These are phyloP conservation scores for Tenrec ecaudatus DNA, from an alignment of 2,113 vertebrate species.

Conservation along the genomic window DNA sequence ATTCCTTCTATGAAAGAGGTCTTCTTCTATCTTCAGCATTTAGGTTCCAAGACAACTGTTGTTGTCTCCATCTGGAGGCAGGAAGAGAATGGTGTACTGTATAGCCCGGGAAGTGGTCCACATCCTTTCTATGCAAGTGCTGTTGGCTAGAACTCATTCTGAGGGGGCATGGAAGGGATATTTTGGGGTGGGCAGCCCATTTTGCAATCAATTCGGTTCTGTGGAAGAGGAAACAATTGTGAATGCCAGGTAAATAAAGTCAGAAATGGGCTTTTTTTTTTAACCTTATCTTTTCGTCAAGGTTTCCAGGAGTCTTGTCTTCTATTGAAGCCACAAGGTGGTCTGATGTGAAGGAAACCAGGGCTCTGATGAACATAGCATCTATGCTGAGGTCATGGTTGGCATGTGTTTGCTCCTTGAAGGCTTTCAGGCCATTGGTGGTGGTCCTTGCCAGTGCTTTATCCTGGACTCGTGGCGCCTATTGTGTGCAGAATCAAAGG, in stretches of 20 bases:
- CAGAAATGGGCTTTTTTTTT: background rate
- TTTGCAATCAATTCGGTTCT: background rate
- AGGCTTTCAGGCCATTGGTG: conserved; percentile 12
- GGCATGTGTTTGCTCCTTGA: background rate
- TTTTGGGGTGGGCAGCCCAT: background rate
- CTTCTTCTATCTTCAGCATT: background rate
- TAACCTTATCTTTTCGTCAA: background rate
- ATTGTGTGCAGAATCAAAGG: background rate
- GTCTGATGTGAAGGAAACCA: background rate
- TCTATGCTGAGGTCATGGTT: background rate
- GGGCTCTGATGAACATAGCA: background rate
- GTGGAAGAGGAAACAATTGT: background rate
- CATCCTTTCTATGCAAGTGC: background rate
- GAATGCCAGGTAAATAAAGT: background rate
- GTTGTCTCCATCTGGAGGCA: background rate
- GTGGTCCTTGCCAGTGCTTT: background rate
- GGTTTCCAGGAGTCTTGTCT: background rate
- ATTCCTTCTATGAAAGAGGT: too few relatives aligned
- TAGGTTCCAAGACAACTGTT: background rate
- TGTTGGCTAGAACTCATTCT: background rate
- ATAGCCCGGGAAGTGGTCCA: background rate
- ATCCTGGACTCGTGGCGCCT: background rate
- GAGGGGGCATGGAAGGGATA: background rate
- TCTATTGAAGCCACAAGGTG: background rate
- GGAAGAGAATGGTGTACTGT: background rate